phyloP scores from a whole-genome alignment of 2,797 vertebrate genomes.

The Enteromius afrohamiltoni region DNA sequence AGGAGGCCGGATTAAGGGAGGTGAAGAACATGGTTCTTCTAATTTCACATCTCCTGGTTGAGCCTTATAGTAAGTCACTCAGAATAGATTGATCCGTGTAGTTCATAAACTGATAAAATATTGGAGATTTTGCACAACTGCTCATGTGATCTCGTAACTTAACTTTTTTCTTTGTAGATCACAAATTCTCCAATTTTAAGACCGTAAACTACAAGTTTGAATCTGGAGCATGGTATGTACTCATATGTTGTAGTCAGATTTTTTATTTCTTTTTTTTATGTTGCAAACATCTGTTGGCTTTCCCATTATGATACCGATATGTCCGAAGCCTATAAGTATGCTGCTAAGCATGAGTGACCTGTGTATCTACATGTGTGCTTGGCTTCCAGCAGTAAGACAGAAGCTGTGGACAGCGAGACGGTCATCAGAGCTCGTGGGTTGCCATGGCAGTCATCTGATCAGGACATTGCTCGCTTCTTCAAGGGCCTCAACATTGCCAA shows the following conservation, averaged over 20 bases:
- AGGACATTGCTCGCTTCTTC: constrained; percentile 97
- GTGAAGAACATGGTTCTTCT: constrained; percentile 90
- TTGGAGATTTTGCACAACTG: background rate
- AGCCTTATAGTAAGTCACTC: constrained; percentile 84
- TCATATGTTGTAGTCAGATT: background rate
- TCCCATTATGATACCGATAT: constrained; percentile 1
- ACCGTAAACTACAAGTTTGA: constrained; percentile 94
- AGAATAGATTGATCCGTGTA: background rate
- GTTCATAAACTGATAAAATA: background rate
- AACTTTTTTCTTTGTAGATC: constrained; percentile 73
- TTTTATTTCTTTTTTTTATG: background rate
- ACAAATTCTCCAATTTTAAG: constrained; percentile 84
- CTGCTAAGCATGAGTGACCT: background rate
- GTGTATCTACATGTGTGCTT: background rate
- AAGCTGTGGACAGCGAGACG: constrained; percentile 92
- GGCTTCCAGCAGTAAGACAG: constrained; percentile 84
- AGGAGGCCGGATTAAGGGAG: constrained; percentile 84
- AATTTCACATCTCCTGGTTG: constrained; percentile 83
- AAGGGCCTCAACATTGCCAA: constrained; percentile 98
- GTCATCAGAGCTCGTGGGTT: constrained; percentile 94
- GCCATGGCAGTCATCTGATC: constrained; percentile 97
- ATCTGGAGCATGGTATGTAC: constrained; percentile 92
- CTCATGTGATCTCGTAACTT: background rate
- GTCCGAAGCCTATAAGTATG: background rate
- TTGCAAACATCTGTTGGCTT: background rate